Percentiles rank a stretch among this genome's conserved stretches.
phyloP scores from a whole-genome alignment of 2,797 vertebrate species.

The Tauraco hartlaubi region DNA sequence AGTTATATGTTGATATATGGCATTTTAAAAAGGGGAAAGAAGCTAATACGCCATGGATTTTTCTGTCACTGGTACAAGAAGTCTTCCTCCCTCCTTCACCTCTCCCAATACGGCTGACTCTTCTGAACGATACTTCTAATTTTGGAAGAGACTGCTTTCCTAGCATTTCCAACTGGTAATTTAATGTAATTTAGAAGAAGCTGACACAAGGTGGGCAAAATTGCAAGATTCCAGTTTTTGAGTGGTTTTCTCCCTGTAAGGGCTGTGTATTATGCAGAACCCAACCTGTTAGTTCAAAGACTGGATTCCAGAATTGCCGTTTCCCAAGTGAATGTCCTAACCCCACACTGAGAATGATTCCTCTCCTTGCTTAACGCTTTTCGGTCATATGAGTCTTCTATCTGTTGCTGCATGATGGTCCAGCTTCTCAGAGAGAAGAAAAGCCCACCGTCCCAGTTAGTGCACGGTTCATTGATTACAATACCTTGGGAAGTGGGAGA shows the following conservation, averaged over 20 bases:
- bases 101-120: background rate
- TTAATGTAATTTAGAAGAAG: background rate
- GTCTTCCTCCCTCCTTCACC: background rate
- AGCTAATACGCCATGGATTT: background rate
- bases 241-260: background rate
- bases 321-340: background rate
- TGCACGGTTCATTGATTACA: fast-evolving
- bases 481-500: background rate
- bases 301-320: background rate
- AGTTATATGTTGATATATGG: background rate
- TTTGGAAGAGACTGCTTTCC: background rate
- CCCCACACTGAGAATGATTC: background rate
- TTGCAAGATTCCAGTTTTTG: background rate
- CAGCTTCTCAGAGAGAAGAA: background rate
- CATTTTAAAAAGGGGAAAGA: background rate
- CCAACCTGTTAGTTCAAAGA: background rate
- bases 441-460: background rate
- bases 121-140: background rate
- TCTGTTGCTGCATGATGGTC: background rate
- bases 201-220: background rate
- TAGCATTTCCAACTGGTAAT: background rate
- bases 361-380: background rate
- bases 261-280: background rate
- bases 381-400: fast-evolving
- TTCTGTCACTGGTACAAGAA: background rate